Evolutionary conservation across 2,113 vertebrate species (phyloP).

Genomic region (Hippoglossus stenolepis): DNA sequence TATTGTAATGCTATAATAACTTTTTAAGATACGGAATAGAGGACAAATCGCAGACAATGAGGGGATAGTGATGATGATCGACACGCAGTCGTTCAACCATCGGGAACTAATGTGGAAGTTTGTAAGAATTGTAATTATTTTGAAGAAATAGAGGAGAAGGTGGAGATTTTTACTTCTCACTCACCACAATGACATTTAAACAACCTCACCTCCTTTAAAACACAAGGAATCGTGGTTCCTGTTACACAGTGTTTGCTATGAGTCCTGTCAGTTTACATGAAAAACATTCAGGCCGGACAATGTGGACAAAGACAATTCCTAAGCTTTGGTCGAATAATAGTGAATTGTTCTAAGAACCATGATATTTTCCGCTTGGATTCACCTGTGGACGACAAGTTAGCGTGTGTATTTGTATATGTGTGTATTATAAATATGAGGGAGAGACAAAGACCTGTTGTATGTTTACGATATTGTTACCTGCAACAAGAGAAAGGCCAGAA

Average conservation of each 20-base stretch:
- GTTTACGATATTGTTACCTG: constrained; percentile 7
- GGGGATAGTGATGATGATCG: background rate
- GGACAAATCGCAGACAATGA: background rate
- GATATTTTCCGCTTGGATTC: background rate
- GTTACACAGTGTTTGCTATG: background rate
- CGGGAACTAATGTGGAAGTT: background rate
- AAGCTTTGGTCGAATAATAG: background rate
- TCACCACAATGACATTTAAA: background rate
- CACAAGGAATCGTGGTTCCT: constrained; percentile 1
- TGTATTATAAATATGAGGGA: background rate
- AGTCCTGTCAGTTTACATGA: constrained; percentile 28
- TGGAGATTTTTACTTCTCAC: background rate
- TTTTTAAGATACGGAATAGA: background rate
- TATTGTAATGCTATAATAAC: background rate
- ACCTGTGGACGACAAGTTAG: background rate
- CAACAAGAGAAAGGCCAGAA: constrained; percentile 10
- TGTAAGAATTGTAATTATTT: background rate
- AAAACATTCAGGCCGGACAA: background rate
- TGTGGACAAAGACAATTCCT: background rate
- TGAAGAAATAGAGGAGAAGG: background rate
- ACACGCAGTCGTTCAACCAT: background rate
- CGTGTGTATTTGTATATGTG: constrained; percentile 6
- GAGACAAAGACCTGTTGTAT: background rate
- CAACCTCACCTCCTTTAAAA: background rate
- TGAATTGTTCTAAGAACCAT: background rate